Conservation (phyloP, 2,797 vertebrate species). For the Sylvilagus floridanus region DNA sequence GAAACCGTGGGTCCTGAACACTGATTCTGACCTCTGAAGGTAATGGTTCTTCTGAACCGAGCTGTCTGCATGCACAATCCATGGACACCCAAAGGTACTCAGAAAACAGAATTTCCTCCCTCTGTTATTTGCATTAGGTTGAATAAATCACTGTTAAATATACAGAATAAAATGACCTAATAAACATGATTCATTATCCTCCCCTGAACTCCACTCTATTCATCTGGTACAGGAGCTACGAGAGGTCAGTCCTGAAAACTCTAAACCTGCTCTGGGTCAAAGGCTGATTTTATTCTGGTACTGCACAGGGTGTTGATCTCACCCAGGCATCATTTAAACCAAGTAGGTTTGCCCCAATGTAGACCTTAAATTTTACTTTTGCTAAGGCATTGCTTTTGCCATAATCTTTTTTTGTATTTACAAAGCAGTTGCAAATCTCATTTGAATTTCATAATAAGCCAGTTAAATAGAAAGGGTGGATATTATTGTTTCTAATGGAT, state of each 20-base stretch:
- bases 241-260: not conserved
- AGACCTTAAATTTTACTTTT: not conserved
- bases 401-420: not conserved
- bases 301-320: not conserved
- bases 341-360: not conserved
- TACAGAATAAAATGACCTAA: conserved; percentile 27
- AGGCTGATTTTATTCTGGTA: not conserved
- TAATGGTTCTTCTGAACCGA: not conserved
- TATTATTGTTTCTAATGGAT: not conserved
- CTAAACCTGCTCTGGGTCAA: not conserved
- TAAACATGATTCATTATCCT: not conserved
- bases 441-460: not conserved
- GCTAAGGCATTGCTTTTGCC: not conserved
- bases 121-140: conserved; percentile 19
- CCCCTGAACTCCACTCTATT: not conserved
- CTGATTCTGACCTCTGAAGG: not conserved
- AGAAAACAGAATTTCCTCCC: conserved; percentile 55
- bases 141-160: conserved; percentile 12
- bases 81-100: not conserved
- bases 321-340: not conserved
- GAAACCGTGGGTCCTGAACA: not conserved
- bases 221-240: not conserved
- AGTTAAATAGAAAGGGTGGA: not conserved
- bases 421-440: not conserved
- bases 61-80: not conserved